Evolutionary conservation across 2,113 vertebrate genomes (phyloP).

Genomic region (Sisor rabdophorus): DNA sequence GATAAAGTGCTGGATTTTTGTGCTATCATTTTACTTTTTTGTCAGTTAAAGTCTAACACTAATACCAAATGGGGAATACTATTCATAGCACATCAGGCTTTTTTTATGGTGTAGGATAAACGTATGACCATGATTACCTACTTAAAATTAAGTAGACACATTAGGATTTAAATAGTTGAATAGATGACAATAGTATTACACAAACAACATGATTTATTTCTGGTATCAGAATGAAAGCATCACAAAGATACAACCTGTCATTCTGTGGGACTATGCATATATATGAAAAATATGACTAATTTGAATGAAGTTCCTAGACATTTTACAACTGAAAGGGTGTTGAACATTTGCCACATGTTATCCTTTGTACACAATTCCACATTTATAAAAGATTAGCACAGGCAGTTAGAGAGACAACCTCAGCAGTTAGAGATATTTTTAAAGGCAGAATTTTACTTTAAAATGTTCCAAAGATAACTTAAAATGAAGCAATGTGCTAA

Average conservation of each 20-base stretch:
- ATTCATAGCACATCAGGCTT: neutral
- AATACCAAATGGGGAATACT: constrained; percentile 19
- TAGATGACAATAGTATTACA: neutral
- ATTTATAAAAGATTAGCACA: constrained; percentile 44
- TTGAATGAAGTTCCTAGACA: constrained; percentile 14
- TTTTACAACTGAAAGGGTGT: constrained; percentile 24
- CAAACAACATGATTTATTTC: neutral
- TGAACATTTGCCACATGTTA: constrained; percentile 43
- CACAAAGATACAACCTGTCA: neutral
- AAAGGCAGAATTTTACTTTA: constrained; percentile 44
- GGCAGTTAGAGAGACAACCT: constrained; percentile 28
- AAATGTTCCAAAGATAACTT: constrained; percentile 45
- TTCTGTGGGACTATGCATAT: neutral
- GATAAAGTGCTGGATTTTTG: constrained; percentile 50
- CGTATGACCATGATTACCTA: constrained; percentile 3
- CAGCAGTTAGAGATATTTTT: constrained; percentile 39
- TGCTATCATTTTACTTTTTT: constrained; percentile 49
- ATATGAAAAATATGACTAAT: constrained; percentile 13
- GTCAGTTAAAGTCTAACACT: constrained; percentile 18
- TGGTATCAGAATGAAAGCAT: constrained; percentile 21
- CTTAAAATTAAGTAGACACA: neutral
- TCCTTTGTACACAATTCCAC: constrained; percentile 45
- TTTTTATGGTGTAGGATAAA: constrained; percentile 1
- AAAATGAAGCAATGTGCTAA: constrained; percentile 31
- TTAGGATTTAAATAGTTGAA: neutral